These are phyloP conservation scores for Grantiella picta DNA, from an alignment of 2,113 vertebrate genomes.

Conservation along the genomic window DNA sequence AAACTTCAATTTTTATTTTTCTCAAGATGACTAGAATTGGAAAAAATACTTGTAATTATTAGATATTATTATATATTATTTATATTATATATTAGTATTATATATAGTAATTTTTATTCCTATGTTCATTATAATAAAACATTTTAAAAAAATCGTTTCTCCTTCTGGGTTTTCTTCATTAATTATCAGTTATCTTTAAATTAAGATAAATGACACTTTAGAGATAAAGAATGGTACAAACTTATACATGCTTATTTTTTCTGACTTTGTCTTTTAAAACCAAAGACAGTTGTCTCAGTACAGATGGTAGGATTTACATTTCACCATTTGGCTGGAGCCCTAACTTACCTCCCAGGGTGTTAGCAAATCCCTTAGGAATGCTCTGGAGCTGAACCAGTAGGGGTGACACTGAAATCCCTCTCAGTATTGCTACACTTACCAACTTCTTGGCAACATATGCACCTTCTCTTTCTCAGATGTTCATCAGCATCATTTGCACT, in stretches of 20 bases:
- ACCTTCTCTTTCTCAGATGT: background rate
- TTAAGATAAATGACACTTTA: background rate
- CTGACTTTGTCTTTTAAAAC: background rate
- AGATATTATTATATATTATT: too few relatives aligned
- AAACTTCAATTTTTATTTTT: background rate
- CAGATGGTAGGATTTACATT: background rate
- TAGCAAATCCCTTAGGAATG: background rate
- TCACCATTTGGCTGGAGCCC: background rate
- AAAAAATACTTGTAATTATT: background rate
- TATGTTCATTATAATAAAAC: background rate
- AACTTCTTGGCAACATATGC: background rate
- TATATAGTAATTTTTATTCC: background rate
- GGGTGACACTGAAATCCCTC: background rate
- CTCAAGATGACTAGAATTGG: background rate
- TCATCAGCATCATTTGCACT: background rate
- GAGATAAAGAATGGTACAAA: background rate
- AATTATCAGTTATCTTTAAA: background rate
- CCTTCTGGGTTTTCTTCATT: background rate
- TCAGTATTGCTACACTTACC: background rate
- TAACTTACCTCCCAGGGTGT: background rate
- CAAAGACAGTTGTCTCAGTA: background rate
- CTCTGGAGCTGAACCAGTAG: background rate
- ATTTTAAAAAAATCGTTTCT: background rate
- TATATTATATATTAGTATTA: too few relatives aligned
- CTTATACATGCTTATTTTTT: background rate